A percentile compares a stretch with the other conserved stretches of the same genome.
phyloP scores from a whole-genome alignment of 2,888 invertebrate genomes.

The Drosophila pseudotakahashii region DNA sequence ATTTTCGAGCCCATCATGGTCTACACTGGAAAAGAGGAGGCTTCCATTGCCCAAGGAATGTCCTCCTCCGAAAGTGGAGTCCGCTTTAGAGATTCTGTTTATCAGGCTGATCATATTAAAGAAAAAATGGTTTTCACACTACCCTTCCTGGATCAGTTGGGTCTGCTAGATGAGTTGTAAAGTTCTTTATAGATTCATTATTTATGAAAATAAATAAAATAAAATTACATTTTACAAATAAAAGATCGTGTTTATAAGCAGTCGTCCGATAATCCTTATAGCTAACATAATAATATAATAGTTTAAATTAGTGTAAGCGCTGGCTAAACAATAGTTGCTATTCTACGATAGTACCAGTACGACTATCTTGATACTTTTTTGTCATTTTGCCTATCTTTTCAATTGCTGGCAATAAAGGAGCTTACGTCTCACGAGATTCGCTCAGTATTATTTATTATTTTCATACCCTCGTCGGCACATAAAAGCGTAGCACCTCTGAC shows the following conservation, averaged over 20 bases:
- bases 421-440: conserved; percentile 6
- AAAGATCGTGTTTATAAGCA: too few relatives aligned
- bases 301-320: not conserved
- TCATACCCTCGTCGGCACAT: not conserved
- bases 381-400: conserved; percentile 4
- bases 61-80: conserved; percentile 66
- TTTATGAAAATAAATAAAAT: too few relatives aligned
- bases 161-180: conserved; percentile 72
- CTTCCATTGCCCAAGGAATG: conserved; percentile 71
- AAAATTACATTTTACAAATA: not conserved
- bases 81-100: conserved; percentile 72
- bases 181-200: too few relatives aligned
- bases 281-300: not conserved
- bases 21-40: conserved; percentile 74
- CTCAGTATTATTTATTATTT: not conserved
- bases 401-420: conserved; percentile 18
- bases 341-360: not conserved
- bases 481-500: not conserved
- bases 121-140: conserved; percentile 64
- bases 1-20: conserved; percentile 78
- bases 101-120: conserved; percentile 68
- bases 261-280: too few relatives aligned
- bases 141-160: conserved; percentile 79
- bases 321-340: not conserved
- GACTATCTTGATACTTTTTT: not conserved